Percentiles rank a stretch among this genome's conserved stretches.
These are phyloP conservation scores for Ecliptopera silaceata DNA, from an alignment of 2,888 invertebrate genomes.

Conservation along the genomic window DNA sequence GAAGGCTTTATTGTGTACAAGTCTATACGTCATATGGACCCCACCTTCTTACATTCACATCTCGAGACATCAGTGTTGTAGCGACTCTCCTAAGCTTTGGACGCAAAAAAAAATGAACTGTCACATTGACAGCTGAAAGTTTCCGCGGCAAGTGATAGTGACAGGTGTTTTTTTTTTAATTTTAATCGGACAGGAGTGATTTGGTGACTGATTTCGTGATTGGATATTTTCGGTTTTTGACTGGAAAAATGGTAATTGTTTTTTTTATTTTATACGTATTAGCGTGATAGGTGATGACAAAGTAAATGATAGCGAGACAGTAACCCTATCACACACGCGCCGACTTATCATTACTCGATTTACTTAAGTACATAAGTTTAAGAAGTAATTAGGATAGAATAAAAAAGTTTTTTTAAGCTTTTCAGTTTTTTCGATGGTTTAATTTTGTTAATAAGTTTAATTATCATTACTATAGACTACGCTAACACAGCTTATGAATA, in stretches of 20 bases:
- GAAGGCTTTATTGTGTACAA: no score
- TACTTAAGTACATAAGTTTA: no score
- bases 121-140: slow-evolving; percentile 35
- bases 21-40: slow-evolving; percentile 59
- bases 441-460: no score
- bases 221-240: slow-evolving; percentile 43
- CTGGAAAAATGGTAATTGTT: slow-evolving; percentile 45
- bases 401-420: no score
- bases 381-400: no score
- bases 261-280: neutral
- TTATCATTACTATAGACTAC: no score
- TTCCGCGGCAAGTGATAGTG: slow-evolving; percentile 45
- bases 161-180: slow-evolving; percentile 43
- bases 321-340: no score
- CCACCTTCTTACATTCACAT: slow-evolving; percentile 60
- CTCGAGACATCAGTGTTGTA: slow-evolving; percentile 25
- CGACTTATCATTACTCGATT: no score
- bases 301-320: no score
- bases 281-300: no score
- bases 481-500: no score
- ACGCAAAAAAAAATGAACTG: slow-evolving; percentile 48
- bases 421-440: no score
- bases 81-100: slow-evolving; percentile 26
- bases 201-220: slow-evolving; percentile 39
- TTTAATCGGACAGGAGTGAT: slow-evolving; percentile 24